Conservation (phyloP, 92 coral and sea anemone genomes). For the Parazoanthus darwini region DNA sequence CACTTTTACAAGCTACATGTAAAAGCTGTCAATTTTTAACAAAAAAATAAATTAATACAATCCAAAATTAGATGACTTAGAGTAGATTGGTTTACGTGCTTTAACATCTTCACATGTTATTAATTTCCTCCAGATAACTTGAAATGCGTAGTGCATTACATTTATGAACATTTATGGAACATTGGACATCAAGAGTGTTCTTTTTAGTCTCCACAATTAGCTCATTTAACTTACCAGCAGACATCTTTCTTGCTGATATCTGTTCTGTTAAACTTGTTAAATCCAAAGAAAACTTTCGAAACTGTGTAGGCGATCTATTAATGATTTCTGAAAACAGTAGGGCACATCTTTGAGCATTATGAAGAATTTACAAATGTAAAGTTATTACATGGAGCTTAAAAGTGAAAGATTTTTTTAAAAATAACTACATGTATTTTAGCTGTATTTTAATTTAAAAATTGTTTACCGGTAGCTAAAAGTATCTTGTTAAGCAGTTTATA, state of each 20-base stretch:
- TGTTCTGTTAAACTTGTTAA: slow-evolving; percentile 33
- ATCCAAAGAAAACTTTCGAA: slow-evolving; percentile 41
- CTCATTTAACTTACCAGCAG: slow-evolving; percentile 21
- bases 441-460: too few species aligned
- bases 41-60: too few species aligned
- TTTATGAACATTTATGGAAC: too few species aligned
- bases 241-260: slow-evolving; percentile 13
- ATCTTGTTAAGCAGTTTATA: too few species aligned
- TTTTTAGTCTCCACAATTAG: background rate
- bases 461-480: too few species aligned
- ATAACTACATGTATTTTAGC: too few species aligned
- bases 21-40: background rate
- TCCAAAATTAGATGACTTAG: background rate
- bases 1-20: too few species aligned
- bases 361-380: background rate
- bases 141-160: background rate
- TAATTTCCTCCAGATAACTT: background rate
- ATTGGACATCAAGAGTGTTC: background rate
- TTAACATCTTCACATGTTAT: too few species aligned
- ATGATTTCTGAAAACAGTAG: slow-evolving; percentile 31
- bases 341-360: background rate
- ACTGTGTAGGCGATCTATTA: slow-evolving; percentile 1
- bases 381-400: background rate
- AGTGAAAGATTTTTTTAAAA: too few species aligned
- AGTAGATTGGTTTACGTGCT: background rate